Percentiles rank a stretch among this genome's conserved stretches.
Conservation (phyloP, 1,140 invertebrate genomes). For the Tribolium castaneum region DNA sequence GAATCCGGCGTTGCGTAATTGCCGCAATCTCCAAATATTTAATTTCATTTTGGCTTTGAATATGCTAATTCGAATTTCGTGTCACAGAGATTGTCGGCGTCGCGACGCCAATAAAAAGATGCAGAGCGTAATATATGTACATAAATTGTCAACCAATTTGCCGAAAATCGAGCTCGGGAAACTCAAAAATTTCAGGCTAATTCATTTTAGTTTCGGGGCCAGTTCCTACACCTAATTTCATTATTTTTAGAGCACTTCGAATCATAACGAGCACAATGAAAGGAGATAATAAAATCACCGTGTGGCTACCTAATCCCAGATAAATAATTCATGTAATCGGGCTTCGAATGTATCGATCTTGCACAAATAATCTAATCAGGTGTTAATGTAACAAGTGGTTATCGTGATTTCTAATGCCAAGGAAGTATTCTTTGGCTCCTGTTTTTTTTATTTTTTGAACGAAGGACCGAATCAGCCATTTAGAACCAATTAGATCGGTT, state of each 20-base stretch:
- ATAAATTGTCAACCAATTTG: neutral
- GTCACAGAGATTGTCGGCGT: neutral
- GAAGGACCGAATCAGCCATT: neutral
- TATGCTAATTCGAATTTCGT: neutral
- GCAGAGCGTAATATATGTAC: neutral
- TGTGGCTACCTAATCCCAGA: neutral
- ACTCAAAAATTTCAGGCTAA: neutral
- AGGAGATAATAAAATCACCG: neutral
- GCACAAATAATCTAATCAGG: neutral
- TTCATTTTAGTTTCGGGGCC: no score
- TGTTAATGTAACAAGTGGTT: neutral
- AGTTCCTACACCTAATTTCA: no score
- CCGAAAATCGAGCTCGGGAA: neutral
- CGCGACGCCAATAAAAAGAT: neutral
- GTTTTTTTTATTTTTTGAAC: neutral
- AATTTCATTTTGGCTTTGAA: neutral
- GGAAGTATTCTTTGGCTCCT: no score
- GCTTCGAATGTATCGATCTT: neutral
- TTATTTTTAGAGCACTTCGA: no score
- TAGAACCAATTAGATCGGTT: no score
- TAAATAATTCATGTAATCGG: neutral
- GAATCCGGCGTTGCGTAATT: no score
- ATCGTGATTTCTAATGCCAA: no score
- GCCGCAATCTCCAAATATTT: neutral
- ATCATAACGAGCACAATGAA: neutral